Conservation (phyloP, 2,888 invertebrate genomes). For the Lasius platythorax region DNA sequence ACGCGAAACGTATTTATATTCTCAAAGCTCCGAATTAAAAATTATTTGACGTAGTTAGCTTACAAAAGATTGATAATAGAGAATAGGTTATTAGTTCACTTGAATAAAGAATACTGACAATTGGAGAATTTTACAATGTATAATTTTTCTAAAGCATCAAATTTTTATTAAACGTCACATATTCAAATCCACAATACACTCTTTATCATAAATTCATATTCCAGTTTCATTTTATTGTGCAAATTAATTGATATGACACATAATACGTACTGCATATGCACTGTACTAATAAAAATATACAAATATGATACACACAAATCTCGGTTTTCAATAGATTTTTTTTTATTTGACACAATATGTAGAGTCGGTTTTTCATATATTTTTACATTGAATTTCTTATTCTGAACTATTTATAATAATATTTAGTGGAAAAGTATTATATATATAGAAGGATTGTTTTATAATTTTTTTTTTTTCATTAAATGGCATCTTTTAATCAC, state of each 20-base stretch:
- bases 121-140: background rate
- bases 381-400: slow-evolving; percentile 1
- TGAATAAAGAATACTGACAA: background rate
- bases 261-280: slow-evolving; percentile 15
- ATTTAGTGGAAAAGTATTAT: background rate
- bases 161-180: slow-evolving; percentile 23
- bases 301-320: background rate
- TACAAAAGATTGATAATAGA: slow-evolving; percentile 20
- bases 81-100: background rate
- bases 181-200: background rate
- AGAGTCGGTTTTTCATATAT: background rate
- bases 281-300: background rate
- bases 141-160: background rate
- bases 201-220: slow-evolving; percentile 46
- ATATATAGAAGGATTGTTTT: background rate
- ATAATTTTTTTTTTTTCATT: background rate
- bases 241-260: slow-evolving; percentile 28
- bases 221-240: slow-evolving; percentile 14
- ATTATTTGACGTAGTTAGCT: background rate
- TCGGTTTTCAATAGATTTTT: slow-evolving; percentile 9
- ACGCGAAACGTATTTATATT: background rate
- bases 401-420: background rate
- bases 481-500: slow-evolving; percentile 25
- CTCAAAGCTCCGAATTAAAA: background rate
- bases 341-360: background rate